These are phyloP conservation scores for Stenchaetothrips biformis DNA, from an alignment of 2,888 invertebrate species.

Conservation along the genomic window DNA sequence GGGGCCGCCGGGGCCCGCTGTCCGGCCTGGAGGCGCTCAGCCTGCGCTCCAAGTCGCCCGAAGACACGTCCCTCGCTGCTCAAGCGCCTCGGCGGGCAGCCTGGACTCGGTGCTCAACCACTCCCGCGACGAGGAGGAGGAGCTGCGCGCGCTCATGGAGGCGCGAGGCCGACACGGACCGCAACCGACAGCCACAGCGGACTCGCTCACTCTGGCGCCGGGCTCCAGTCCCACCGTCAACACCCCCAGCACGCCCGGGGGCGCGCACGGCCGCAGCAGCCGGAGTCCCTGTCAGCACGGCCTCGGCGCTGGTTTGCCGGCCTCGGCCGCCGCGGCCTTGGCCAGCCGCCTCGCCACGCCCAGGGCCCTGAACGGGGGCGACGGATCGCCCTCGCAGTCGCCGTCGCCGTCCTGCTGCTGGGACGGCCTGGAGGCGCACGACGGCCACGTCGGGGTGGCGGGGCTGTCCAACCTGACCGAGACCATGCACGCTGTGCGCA, in stretches of 20 bases:
- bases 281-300: slow-evolving; percentile 42
- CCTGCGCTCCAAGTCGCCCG: slow-evolving; percentile 68
- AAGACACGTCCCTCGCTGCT: slow-evolving; percentile 63
- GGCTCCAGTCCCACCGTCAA: slow-evolving; percentile 40
- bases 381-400: slow-evolving; percentile 45
- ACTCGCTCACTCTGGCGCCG: slow-evolving; percentile 37
- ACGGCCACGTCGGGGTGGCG: neutral
- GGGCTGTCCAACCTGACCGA: slow-evolving; percentile 45
- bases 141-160: slow-evolving; percentile 59
- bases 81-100: slow-evolving; percentile 70
- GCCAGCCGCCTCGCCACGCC: slow-evolving; percentile 40
- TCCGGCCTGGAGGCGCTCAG: slow-evolving; percentile 43
- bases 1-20: slow-evolving; percentile 55
- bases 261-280: slow-evolving; percentile 52
- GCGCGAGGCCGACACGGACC: slow-evolving; percentile 45
- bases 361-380: slow-evolving; percentile 27
- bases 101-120: slow-evolving; percentile 83
- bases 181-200: slow-evolving; percentile 45
- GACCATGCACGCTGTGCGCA: slow-evolving; percentile 48
- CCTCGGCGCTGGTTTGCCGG: slow-evolving; percentile 44
- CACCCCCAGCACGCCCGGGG: slow-evolving; percentile 54
- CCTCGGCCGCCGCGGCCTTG: no score
- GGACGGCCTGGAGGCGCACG: slow-evolving; percentile 42
- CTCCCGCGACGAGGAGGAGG: slow-evolving; percentile 71
- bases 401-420: slow-evolving; percentile 40